Evolutionary conservation across 2,888 invertebrate genomes (phyloP), one percentile per base, ranked within the genome.

Genomic region (Serripes groenlandicus): DNA sequence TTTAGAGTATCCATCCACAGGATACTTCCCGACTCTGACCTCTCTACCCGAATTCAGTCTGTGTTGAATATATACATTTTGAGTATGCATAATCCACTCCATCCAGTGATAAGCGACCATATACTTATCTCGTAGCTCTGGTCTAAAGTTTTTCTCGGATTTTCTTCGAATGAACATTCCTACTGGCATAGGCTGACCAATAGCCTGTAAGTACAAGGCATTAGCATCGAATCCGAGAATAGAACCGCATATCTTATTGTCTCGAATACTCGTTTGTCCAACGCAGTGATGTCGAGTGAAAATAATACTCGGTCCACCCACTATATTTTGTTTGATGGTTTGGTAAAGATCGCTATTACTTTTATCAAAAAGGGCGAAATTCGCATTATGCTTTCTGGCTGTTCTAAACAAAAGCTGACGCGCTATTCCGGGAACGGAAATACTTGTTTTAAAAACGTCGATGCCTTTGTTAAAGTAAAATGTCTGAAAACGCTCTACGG

Each of bases 381-480:
- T 75, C 3, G 34, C 66, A 9, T 75, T 54, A 2, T 52, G 28
- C 3, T 37, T 66, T 35, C 21, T 42, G 11, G 75, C 54, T 1
- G 66, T 56, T n/a, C 42, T 49, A 37, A 75, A 75, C 2, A 66
- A 35, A 11, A 60, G 30, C 30, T 73, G 73, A 1, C 73, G 1
- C 11, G 26, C n/a, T 78, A 87, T 60, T 23, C 86, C 87, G 7
- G 88, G 88, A 18, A 88, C 79, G 3, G 80, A 80, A 18, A 88
- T 75, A 15, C 81, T 73, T 15, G 66, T 76, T 72, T 88, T 88
- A 42, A 90, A 86, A 18, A 89, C 78, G 37, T 90, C 88, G 37
- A 87, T 74, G 0, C 74, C 76, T 73, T 82, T 79, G 1, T 83
- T 66, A 35, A 75, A 72, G 74, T 86, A 88, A 64, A 86, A 86